Base-by-base conservation (phyloP, 1,140 invertebrate genomes). In the Asbolus verrucosus region DNA sequence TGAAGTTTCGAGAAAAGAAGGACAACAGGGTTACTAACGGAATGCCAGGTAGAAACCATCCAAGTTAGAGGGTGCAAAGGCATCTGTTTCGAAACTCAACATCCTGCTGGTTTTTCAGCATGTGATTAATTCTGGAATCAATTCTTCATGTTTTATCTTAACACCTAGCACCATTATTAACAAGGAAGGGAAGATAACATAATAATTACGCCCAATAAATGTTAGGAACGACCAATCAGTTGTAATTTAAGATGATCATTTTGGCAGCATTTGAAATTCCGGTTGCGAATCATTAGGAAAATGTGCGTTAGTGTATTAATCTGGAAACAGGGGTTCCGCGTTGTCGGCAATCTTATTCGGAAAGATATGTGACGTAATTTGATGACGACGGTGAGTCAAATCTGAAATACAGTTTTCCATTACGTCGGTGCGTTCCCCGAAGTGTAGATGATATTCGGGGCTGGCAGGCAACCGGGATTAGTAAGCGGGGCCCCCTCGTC, bases 351-450 rank as follows among this genome's bases (percentile, higher is more conserved):
- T 24, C 43, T 50, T 50, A 50, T 50, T 50, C 8, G 16, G 14
- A 31, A 31, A 62, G 61, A 63, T 39, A 62, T 62, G 60, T 62
- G 60, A 62, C 60, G 60, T 62, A 62, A 62, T 62, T 62, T 62
- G 50, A 59, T 36, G 33, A 36, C 33, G 33, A 36, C 33, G 62
- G 62, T 70, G 69, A 71, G 38, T 71, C 63, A 71, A 71, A 71
- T 36, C 69, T 71, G 66, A 71, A 71, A 71, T 71, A 71, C 69
- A 65, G 54, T 67, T 71, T 71, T 71, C 65, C 63, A 65, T 66
- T 65, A 70, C 54, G 33, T 18, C 24, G 15, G n/a, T 43, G 54
- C 31, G 33, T 62, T 63, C 61, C 61, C 61, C 61, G 61, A 63
- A 63, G 61, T 63, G 33, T 13, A 36, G 33, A 41, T 63, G 59